Evolutionary conservation across 2,113 vertebrate genomes (phyloP).

Genomic region (Psittacara wagleri): DNA sequence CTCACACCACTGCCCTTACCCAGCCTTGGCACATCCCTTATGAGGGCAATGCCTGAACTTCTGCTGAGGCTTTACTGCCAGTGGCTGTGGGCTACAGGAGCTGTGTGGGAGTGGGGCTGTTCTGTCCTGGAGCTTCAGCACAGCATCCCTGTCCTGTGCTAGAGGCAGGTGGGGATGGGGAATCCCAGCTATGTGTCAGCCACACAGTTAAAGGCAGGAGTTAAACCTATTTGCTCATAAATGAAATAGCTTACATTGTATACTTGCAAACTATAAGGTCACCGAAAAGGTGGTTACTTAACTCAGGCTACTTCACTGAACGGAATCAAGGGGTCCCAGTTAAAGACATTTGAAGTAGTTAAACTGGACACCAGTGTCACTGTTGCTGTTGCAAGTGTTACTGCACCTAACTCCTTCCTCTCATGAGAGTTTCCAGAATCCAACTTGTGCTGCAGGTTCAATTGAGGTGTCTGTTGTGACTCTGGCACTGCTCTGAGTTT

Average conservation of each 20-base stretch:
- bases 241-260: neutral
- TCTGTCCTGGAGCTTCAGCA: neutral
- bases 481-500: neutral
- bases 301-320: neutral
- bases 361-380: neutral
- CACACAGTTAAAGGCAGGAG: neutral
- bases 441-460: accelerated
- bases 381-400: neutral
- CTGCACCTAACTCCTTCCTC: neutral
- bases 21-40: neutral
- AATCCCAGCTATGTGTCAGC: neutral
- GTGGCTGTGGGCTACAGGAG: too few species aligned
- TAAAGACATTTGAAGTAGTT: neutral
- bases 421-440: neutral
- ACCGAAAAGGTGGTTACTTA: neutral
- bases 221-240: neutral
- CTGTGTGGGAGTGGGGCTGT: neutral
- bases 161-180: neutral
- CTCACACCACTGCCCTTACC: neutral
- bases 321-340: neutral
- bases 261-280: neutral
- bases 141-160: neutral
- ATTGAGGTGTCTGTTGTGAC: neutral
- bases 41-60: neutral
- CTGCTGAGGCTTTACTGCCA: too few species aligned